A percentile compares a stretch with the other conserved stretches of the same genome.
Conservation (phyloP, 2,113 vertebrate genomes). For the Protobothrops mucrosquamatus region DNA sequence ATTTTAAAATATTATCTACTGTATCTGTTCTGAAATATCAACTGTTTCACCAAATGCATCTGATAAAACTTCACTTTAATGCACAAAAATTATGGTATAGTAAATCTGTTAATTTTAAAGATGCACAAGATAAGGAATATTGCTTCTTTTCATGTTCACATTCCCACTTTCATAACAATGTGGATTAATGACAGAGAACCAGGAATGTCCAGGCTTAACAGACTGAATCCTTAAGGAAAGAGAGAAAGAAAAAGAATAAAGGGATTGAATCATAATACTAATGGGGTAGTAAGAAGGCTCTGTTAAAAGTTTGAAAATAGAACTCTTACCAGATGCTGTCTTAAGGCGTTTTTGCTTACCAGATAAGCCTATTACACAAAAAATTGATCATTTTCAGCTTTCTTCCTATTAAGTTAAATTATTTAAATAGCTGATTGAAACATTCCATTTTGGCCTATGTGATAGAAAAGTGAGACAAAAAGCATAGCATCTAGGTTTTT, state of each 20-base stretch:
- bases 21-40: background rate
- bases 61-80: background rate
- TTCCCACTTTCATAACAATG: background rate
- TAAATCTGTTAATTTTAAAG: background rate
- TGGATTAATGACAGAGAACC: background rate
- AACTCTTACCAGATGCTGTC: slow-evolving; percentile 31
- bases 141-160: background rate
- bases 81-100: background rate
- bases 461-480: slow-evolving; percentile 33
- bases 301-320: background rate
- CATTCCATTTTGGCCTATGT: slow-evolving; percentile 24
- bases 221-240: background rate
- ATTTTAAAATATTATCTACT: slow-evolving; percentile 1
- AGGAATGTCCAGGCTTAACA: background rate
- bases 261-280: background rate
- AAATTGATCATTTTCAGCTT: slow-evolving; percentile 35
- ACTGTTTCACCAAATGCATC: background rate
- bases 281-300: slow-evolving; percentile 21
- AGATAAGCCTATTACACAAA: slow-evolving; percentile 38
- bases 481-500: slow-evolving; percentile 20
- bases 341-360: slow-evolving; percentile 30
- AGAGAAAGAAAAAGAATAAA: background rate
- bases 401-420: slow-evolving; percentile 36
- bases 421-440: slow-evolving; percentile 43
- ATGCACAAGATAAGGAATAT: accelerated